Evolutionary conservation across 2,888 invertebrate genomes (phyloP).

Genomic region (Maniola hyperantus): DNA sequence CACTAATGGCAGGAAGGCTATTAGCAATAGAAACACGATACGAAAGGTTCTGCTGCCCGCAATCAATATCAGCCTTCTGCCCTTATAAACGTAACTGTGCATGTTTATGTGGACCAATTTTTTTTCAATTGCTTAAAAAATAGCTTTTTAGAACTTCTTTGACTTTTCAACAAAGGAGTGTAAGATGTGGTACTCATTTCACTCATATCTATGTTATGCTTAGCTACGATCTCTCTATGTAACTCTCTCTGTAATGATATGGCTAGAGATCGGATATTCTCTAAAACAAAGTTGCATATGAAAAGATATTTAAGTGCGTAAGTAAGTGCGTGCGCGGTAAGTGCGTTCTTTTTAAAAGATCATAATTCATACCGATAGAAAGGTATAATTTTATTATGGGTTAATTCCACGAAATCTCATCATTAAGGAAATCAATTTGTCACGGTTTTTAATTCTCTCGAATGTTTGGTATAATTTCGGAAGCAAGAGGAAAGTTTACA

Average conservation of each 20-base stretch:
- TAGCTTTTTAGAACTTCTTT: background rate
- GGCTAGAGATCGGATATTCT: too few relatives aligned
- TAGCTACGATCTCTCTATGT: too few relatives aligned
- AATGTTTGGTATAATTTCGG: background rate
- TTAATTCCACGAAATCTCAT: too few relatives aligned
- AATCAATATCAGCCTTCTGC: slow-evolving; percentile 24
- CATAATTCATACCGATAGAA: background rate
- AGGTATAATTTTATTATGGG: background rate
- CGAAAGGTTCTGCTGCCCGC: slow-evolving; percentile 23
- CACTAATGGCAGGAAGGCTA: slow-evolving; percentile 27
- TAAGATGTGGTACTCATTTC: too few relatives aligned
- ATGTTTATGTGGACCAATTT: background rate
- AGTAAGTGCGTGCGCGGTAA: too few relatives aligned
- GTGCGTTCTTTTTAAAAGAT: too few relatives aligned
- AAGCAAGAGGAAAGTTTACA: background rate
- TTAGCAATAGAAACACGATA: slow-evolving; percentile 28
- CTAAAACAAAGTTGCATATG: too few relatives aligned
- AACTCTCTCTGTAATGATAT: too few relatives aligned
- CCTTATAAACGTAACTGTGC: slow-evolving; percentile 3
- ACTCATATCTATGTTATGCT: too few relatives aligned
- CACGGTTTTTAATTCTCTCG: background rate
- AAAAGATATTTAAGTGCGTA: too few relatives aligned
- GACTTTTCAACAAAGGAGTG: background rate
- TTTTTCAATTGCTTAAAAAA: background rate
- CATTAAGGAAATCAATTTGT: too few relatives aligned